These are phyloP conservation scores for Yponomeuta plumbellus DNA, from an alignment of 2,888 invertebrate species.

Conservation along the genomic window DNA sequence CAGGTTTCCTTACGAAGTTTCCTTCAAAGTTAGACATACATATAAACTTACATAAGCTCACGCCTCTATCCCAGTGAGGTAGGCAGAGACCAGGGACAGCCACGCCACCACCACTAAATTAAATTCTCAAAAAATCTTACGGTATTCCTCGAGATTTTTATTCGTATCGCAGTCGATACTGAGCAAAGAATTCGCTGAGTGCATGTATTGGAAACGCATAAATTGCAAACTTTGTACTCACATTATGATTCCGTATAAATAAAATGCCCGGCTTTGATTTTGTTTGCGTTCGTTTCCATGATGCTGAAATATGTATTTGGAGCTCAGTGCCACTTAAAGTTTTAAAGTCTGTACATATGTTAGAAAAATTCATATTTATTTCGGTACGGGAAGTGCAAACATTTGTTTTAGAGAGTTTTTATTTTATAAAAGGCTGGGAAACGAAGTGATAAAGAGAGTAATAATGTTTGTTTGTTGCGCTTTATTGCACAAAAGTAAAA, in stretches of 20 bases:
- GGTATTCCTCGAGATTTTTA: background rate
- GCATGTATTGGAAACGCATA: conserved; percentile 14
- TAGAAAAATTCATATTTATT: background rate
- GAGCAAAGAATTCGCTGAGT: conserved; percentile 11
- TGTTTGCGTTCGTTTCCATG: background rate
- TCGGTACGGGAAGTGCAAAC: too few species aligned
- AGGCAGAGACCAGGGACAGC: too few species aligned
- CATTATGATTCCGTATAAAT: background rate
- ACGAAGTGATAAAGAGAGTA: too few species aligned
- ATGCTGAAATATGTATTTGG: conserved; percentile 1
- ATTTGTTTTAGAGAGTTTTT: too few species aligned
- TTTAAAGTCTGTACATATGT: background rate
- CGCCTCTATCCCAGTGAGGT: too few species aligned
- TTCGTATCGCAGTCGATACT: conserved; percentile 7
- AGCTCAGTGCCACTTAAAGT: background rate
- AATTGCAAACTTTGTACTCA: conserved; percentile 4
- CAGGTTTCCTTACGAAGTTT: too few species aligned
- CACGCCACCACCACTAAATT: background rate
- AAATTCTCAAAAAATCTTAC: background rate
- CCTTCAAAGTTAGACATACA: too few species aligned
- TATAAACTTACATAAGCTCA: too few species aligned
- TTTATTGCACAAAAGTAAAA: too few species aligned
- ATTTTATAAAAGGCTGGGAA: too few species aligned
- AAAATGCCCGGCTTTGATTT: conserved; percentile 9
- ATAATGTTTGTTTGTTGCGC: too few species aligned